Percentiles rank a stretch among this genome's conserved stretches.
These are phyloP conservation scores for Lucilia cuprina DNA, from an alignment of 1,140 invertebrate genomes.

Conservation along the genomic window DNA sequence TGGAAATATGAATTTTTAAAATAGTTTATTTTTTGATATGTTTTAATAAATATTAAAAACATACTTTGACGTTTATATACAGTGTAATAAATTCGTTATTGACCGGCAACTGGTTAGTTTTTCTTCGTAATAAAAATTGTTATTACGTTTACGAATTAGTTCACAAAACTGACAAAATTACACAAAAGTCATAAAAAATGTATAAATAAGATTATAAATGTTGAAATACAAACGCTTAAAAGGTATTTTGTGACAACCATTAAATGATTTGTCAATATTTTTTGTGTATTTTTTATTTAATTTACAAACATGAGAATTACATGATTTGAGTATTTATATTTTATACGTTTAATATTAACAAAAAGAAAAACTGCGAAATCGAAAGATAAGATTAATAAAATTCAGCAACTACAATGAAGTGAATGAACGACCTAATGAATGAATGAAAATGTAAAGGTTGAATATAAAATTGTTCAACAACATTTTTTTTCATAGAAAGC, in stretches of 20 bases:
- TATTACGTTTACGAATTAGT: not conserved
- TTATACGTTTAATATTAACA: no score
- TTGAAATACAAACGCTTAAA: not conserved
- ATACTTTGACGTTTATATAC: no score
- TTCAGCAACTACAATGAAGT: no score
- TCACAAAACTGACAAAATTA: not conserved
- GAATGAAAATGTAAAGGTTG: not conserved
- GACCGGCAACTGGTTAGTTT: no score
- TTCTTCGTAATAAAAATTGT: no score
- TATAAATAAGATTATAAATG: not conserved
- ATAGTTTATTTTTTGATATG: no score
- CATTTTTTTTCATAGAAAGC: not conserved
- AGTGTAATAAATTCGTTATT: no score
- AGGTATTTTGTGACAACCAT: slow-evolving; percentile 6
- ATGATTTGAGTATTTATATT: not conserved
- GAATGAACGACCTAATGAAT: not conserved
- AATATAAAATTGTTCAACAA: not conserved
- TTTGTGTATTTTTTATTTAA: not conserved
- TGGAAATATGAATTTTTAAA: not conserved
- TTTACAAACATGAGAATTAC: not conserved
- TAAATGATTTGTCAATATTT: slow-evolving; percentile 8
- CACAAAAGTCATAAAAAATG: not conserved
- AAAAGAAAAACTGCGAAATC: no score
- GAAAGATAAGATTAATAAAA: no score
- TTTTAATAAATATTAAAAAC: no score